phyloP scores from a whole-genome alignment of 2,113 vertebrate genomes.

The Vanacampus margaritifer region DNA sequence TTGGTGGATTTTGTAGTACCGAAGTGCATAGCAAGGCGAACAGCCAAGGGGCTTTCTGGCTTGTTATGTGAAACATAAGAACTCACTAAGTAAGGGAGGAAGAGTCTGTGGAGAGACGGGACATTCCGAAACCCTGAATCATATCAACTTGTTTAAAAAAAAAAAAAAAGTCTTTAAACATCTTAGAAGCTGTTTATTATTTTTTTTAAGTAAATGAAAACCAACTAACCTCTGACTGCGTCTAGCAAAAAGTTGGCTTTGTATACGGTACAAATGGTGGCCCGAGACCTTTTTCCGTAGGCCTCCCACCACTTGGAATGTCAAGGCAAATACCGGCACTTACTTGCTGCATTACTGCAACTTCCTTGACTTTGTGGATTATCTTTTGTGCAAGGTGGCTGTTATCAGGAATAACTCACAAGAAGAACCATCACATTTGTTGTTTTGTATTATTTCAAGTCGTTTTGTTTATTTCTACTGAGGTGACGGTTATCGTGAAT shows the following conservation, averaged over 20 bases:
- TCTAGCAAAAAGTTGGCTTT: not conserved
- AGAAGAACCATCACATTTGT: not conserved
- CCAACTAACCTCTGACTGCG: not conserved
- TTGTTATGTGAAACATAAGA: slow-evolving; percentile 8
- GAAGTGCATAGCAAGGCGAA: not conserved
- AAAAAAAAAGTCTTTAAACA: not conserved
- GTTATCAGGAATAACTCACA: not conserved
- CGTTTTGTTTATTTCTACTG: no score
- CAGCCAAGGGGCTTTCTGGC: not conserved
- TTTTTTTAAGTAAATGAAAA: not conserved
- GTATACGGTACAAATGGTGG: not conserved
- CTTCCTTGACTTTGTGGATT: not conserved
- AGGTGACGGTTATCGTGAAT: no score
- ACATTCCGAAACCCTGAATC: slow-evolving; percentile 2
- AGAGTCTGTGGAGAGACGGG: not conserved
- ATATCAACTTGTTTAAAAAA: not conserved
- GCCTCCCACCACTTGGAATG: not conserved
- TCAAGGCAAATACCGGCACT: not conserved
- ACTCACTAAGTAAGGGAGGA: not conserved
- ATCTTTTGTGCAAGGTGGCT: not conserved
- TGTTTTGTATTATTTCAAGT: not conserved
- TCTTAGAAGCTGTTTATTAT: not conserved
- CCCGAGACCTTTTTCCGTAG: not conserved
- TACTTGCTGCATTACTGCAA: not conserved
- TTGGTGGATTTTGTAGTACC: not conserved